These are phyloP conservation scores for Ammospiza nelsoni DNA, from an alignment of 2,113 vertebrate species.

Conservation along the genomic window DNA sequence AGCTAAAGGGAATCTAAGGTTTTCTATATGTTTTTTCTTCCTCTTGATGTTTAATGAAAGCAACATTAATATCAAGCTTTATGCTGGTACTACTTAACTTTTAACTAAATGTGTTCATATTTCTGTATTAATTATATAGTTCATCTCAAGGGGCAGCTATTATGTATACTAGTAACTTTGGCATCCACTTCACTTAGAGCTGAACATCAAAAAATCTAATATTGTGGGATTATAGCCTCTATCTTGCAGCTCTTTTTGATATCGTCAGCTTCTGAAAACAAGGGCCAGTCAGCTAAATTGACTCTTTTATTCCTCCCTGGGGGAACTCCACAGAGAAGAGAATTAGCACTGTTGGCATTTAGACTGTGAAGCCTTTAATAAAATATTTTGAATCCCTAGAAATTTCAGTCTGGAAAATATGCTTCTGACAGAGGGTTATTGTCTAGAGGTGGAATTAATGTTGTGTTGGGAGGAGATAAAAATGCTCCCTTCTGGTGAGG, in stretches of 20 bases:
- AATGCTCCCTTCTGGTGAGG: not conserved
- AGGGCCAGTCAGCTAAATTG: constrained; percentile 37
- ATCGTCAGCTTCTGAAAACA: constrained; percentile 25
- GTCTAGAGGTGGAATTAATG: constrained; percentile 14
- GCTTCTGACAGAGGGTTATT: constrained; percentile 20
- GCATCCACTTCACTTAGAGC: constrained; percentile 15
- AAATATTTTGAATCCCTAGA: constrained; percentile 30
- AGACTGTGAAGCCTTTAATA: not conserved
- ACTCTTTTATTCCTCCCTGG: constrained; percentile 23
- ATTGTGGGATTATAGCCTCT: constrained; percentile 36
- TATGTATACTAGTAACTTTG: not conserved
- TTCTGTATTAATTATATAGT: constrained; percentile 28
- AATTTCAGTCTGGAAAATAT: not conserved
- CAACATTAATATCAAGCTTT: not conserved
- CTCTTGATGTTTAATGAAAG: constrained; percentile 32
- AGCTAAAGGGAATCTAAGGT: not conserved
- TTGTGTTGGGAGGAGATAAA: constrained; percentile 16
- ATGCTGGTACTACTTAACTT: not conserved
- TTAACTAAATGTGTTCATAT: not conserved
- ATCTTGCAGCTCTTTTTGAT: constrained; percentile 40
- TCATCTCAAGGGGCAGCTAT: not conserved
- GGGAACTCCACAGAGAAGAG: not conserved
- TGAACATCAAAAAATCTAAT: constrained; percentile 42
- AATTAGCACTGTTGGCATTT: constrained; percentile 5
- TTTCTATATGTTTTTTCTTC: not conserved